Evolutionary conservation across 2,888 invertebrate species (phyloP).

Genomic region (Yponomeuta plumbellus): DNA sequence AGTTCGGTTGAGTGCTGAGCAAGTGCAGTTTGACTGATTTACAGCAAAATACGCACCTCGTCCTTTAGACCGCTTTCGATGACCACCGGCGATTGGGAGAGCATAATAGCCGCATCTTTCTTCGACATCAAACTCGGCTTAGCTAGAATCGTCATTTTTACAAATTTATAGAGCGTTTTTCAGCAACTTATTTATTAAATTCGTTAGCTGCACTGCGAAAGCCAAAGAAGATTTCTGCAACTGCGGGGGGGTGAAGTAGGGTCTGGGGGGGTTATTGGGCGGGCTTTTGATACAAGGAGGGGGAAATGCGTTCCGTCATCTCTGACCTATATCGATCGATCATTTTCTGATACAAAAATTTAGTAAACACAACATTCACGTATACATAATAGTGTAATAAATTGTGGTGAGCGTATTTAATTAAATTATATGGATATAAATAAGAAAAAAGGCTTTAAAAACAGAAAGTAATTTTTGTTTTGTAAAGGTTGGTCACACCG

Average conservation of each 20-base stretch:
- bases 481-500: not conserved
- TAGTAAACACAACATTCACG: not conserved
- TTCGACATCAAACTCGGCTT: not conserved
- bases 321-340: not conserved
- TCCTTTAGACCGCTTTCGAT: not conserved
- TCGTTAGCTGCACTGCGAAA: not conserved
- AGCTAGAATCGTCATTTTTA: slow-evolving; percentile 12
- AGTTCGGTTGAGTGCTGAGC: too few species aligned
- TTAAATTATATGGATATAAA: not conserved
- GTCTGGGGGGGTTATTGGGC: not conserved
- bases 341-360: too few species aligned
- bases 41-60: not conserved
- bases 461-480: not conserved
- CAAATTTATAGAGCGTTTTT: not conserved
- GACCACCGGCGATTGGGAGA: not conserved
- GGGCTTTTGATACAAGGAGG: too few species aligned
- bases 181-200: not conserved
- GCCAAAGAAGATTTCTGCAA: not conserved
- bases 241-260: not conserved
- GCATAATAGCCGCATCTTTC: not conserved
- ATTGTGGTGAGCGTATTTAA: too few species aligned
- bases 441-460: not conserved
- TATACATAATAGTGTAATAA: not conserved
- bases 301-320: not conserved
- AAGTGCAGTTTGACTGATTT: not conserved